Conservation (phyloP, 2,113 vertebrate genomes). For the Aplodontia rufa region DNA sequence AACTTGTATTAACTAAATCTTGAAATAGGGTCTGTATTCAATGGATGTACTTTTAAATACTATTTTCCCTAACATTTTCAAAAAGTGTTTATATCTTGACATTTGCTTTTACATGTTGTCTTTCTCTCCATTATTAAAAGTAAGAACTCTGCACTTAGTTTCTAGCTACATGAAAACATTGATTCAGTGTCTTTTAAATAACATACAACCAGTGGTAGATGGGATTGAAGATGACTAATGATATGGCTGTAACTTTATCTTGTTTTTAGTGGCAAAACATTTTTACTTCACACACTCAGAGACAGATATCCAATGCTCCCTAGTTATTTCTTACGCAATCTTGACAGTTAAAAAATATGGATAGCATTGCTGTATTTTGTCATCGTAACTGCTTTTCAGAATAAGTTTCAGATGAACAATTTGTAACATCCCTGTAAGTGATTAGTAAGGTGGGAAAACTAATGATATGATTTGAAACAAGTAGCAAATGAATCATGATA, state of each 20-base stretch:
- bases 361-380: constrained; percentile 20
- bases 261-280: constrained; percentile 45
- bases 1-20: background rate
- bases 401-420: background rate
- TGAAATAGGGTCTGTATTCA: background rate
- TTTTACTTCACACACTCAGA: constrained; percentile 26
- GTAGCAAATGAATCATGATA: background rate
- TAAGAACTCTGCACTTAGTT: background rate
- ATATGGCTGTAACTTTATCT: constrained; percentile 49
- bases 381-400: background rate
- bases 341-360: constrained; percentile 62
- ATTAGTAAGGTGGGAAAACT: background rate
- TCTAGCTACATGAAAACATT: constrained; percentile 24
- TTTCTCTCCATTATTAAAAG: background rate
- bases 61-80: background rate
- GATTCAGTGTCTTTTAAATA: constrained; percentile 49
- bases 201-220: constrained; percentile 42
- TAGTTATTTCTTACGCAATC: constrained; percentile 12
- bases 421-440: background rate
- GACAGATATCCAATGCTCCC: constrained; percentile 34
- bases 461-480: background rate
- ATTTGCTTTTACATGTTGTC: background rate
- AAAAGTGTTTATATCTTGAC: background rate
- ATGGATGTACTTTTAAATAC: background rate
- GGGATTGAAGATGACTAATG: constrained; percentile 58